Conservation (phyloP, 2,113 vertebrate genomes). For the Bostrychus sinensis region DNA sequence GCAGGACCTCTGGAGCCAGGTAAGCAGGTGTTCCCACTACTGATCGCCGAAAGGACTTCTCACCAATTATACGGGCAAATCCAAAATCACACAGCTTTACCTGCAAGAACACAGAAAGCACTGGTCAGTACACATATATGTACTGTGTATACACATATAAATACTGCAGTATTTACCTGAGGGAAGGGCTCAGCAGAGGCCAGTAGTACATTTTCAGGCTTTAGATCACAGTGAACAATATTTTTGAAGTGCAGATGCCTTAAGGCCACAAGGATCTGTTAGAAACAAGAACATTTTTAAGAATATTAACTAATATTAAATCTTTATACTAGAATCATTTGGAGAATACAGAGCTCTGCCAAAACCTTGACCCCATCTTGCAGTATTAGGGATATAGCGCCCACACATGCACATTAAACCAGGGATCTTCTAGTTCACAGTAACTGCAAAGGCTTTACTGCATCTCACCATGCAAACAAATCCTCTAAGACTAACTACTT, state of each 20-base stretch:
- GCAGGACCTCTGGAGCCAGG: conserved; percentile 93
- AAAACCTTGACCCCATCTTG: too few relatives aligned
- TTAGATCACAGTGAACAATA: conserved; percentile 99
- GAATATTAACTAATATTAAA: conserved; percentile 10
- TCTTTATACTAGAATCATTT: background rate
- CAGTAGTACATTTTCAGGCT: conserved; percentile 97
- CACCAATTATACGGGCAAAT: conserved; percentile 97
- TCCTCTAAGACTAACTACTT: too few relatives aligned
- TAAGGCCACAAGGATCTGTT: conserved; percentile 95
- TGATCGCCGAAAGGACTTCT: conserved; percentile 95
- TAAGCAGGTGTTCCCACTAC: conserved; percentile 97
- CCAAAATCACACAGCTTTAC: conserved; percentile 98
- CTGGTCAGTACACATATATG: background rate
- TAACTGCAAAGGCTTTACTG: too few relatives aligned
- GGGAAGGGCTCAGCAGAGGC: conserved; percentile 97
- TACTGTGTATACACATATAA: background rate
- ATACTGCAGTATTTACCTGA: conserved; percentile 80
- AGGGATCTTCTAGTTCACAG: too few relatives aligned
- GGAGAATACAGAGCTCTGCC: too few relatives aligned
- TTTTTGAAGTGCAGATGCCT: conserved; percentile 99
- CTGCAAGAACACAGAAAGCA: conserved; percentile 67
- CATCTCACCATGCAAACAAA: too few relatives aligned
- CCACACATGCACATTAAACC: too few relatives aligned
- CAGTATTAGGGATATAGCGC: too few relatives aligned
- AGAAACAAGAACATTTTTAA: conserved; percentile 34